Percentiles rank a stretch among this genome's conserved stretches.
These are phyloP conservation scores for Corythoichthys haematopterus DNA, from an alignment of 2,113 vertebrate genomes.

Conservation along the genomic window DNA sequence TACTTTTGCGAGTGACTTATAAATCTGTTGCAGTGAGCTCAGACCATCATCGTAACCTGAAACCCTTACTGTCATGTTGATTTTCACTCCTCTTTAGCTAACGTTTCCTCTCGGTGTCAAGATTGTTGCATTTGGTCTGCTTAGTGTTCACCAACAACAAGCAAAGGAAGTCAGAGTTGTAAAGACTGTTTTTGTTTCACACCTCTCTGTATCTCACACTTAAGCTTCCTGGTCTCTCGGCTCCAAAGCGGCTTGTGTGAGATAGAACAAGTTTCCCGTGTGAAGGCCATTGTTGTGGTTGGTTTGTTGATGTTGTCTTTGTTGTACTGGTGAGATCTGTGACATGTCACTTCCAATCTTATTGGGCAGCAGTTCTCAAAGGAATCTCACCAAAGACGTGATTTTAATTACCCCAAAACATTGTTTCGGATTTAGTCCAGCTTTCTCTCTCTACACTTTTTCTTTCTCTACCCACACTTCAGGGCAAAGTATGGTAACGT, in stretches of 20 bases:
- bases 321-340: neutral
- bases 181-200: constrained; percentile 67
- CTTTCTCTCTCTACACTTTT: neutral
- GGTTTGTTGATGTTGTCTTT: neutral
- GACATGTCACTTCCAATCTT: neutral
- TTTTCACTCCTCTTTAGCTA: neutral
- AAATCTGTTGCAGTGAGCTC: neutral
- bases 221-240: constrained; percentile 56
- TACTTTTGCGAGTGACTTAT: constrained; percentile 14
- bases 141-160: constrained; percentile 28
- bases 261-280: constrained; percentile 5
- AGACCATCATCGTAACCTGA: neutral
- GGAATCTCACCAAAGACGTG: neutral
- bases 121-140: constrained; percentile 22
- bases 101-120: constrained; percentile 23
- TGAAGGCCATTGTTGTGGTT: neutral
- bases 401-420: neutral
- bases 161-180: constrained; percentile 62
- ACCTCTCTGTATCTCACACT: constrained; percentile 56
- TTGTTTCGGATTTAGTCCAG: neutral
- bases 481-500: neutral
- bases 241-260: constrained; percentile 22
- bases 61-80: constrained; percentile 23
- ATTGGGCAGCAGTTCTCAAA: neutral
- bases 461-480: neutral